Conservation (phyloP, 2,113 vertebrate genomes). For the Marmota flaviventris region DNA sequence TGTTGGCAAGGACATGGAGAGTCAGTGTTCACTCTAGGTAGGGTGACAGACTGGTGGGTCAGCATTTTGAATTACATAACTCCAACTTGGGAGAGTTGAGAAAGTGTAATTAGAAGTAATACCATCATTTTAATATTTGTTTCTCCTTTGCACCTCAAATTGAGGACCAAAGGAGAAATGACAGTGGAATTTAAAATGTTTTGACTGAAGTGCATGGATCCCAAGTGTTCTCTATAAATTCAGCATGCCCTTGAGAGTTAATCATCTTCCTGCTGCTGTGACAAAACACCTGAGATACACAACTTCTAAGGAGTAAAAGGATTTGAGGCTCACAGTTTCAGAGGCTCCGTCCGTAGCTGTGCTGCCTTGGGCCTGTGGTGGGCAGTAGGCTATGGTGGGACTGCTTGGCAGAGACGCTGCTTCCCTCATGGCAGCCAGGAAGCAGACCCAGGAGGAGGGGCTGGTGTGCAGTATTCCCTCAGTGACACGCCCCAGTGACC, state of each 20-base stretch:
- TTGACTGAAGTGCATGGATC: accelerated
- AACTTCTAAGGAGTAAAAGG: no score
- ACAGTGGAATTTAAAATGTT: neutral
- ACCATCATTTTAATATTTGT: neutral
- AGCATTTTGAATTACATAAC: neutral
- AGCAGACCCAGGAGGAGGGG: neutral
- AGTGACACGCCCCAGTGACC: neutral
- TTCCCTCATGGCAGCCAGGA: neutral
- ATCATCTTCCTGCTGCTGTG: no score
- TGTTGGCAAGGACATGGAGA: neutral
- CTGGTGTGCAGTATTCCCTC: neutral
- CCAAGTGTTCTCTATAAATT: neutral
- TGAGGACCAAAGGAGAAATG: no score
- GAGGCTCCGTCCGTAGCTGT: no score
- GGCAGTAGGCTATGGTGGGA: neutral
- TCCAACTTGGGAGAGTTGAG: neutral
- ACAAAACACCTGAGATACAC: no score
- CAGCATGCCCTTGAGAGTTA: neutral
- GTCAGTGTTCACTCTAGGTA: neutral
- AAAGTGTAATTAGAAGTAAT: neutral
- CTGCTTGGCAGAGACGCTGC: neutral
- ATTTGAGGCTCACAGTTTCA: no score
- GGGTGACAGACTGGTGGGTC: neutral
- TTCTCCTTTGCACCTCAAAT: no score
- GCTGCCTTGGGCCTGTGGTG: no score